Evolutionary conservation across 1,140 invertebrate species (phyloP), one percentile per base, ranked within the genome.

Genomic region (Trypoxylus dichotomus): DNA sequence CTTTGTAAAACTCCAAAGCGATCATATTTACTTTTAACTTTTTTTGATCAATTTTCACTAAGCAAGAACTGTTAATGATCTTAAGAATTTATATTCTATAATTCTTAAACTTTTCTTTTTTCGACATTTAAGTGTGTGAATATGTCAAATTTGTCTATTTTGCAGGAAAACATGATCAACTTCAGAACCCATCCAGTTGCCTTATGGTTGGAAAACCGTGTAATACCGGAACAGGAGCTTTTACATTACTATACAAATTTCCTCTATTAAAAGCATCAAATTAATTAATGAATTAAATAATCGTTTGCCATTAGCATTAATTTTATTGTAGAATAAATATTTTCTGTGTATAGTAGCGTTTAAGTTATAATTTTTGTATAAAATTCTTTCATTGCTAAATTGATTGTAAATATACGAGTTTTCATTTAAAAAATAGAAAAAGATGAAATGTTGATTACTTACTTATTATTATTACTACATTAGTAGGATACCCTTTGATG

Each of bases 161-260:
- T 80, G 80, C 81, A 92, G 92, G 90, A 29, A 90, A 91, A 80
- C 80, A 86, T 47, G 97, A 99, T 87, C 87, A 90, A 79, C 87
- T 99, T 25, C 87, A 90, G 58, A 97, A 96, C 60, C 96, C 97
- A 0, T 98, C 97, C 0, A 92, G 96, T 84, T 91, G 95, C 79
- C 83, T 99, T 3, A 94, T 98, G 87, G 83, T 96, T 8, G 98
- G 98, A 0, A 92, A 94, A 83, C 92, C 94, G 3, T 92, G 95
- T 74, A 88, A 90, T 76, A 92, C 90, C 79, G 98, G 98, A 2
- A 98, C 98, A 10, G 97, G 97, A 6, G 86, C 89, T 3, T 97
- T 97, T 87, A 89, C 84, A 5, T 72, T 87, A 63, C 63, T 79
- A 25, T 76, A 80, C 24, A 81, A 80, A 75, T 77, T 79, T 58